phyloP scores from a whole-genome alignment of 2,113 vertebrate genomes.

The Lethenteron reissneri region DNA sequence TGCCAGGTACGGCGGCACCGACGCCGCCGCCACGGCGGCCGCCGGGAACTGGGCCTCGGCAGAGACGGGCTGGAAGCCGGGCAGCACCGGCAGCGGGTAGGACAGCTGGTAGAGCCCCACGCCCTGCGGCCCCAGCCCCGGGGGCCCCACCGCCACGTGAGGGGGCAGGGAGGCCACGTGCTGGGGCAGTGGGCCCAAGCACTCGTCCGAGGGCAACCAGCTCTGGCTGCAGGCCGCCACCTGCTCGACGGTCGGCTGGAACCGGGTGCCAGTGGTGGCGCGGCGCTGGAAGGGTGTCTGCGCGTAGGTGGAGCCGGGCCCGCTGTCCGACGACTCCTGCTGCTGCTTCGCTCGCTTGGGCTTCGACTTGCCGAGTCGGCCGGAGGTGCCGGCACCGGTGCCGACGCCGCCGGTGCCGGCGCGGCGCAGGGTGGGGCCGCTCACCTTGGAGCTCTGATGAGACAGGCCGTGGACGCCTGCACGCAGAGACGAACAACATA shows the following conservation, averaged over 20 bases:
- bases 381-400: too few relatives aligned
- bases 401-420: too few relatives aligned
- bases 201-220: not conserved
- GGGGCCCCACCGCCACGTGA: not conserved
- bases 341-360: not conserved
- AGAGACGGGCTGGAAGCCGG: not conserved
- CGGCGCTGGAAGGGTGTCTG: not conserved
- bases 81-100: slow-evolving; percentile 1
- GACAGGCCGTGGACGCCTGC: too few relatives aligned
- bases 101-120: not conserved
- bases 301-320: not conserved
- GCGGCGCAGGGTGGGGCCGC: too few relatives aligned
- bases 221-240: not conserved
- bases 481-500: too few relatives aligned
- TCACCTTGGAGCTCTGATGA: too few relatives aligned
- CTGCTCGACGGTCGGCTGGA: not conserved
- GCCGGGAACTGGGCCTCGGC: too few relatives aligned
- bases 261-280: not conserved
- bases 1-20: too few relatives aligned
- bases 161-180: not conserved
- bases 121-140: too few relatives aligned
- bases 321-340: not conserved
- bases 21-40: too few relatives aligned
- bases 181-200: not conserved
- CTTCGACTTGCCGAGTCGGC: not conserved